Percentiles rank a stretch among this genome's conserved stretches.
phyloP scores from a whole-genome alignment of 1,140 invertebrate species.

The Zaprionus vittiger region DNA sequence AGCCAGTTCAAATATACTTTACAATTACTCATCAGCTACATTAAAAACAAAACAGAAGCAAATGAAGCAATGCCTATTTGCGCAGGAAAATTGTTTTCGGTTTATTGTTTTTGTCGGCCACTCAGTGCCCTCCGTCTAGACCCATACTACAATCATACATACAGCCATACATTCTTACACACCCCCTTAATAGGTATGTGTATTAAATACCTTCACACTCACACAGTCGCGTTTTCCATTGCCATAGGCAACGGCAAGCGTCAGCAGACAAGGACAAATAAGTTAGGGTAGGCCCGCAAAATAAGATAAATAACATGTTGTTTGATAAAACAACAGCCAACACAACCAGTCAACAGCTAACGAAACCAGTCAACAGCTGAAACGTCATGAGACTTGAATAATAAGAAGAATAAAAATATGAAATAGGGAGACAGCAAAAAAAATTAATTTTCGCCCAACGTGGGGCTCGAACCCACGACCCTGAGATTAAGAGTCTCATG shows the following conservation, averaged over 20 bases:
- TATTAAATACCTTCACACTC: conserved; percentile 10
- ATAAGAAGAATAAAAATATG: neutral
- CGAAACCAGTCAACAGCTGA: conserved; percentile 9
- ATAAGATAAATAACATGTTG: conserved; percentile 26
- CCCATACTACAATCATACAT: neutral
- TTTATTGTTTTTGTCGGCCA: conserved; percentile 43
- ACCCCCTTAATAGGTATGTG: conserved; percentile 2
- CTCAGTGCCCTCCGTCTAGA: conserved; percentile 21
- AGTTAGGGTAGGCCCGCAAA: conserved; percentile 53
- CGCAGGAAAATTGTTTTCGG: conserved; percentile 56
- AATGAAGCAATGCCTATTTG: conserved; percentile 40
- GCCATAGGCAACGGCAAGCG: conserved; percentile 25
- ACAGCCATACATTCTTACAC: neutral
- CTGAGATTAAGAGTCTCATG: conserved; percentile 97
- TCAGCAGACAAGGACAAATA: conserved; percentile 54
- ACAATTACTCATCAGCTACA: neutral
- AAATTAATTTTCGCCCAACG: conserved; percentile 88
- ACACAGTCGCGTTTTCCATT: conserved; percentile 22
- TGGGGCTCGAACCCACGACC: conserved; percentile 96
- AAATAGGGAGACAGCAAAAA: neutral
- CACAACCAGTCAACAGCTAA: conserved; percentile 10
- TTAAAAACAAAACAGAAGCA: neutral
- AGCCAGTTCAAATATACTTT: neutral
- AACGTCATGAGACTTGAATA: neutral
- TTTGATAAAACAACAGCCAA: conserved; percentile 34